These are phyloP conservation scores for Menidia menidia DNA, from an alignment of 2,797 vertebrate species.

Conservation along the genomic window DNA sequence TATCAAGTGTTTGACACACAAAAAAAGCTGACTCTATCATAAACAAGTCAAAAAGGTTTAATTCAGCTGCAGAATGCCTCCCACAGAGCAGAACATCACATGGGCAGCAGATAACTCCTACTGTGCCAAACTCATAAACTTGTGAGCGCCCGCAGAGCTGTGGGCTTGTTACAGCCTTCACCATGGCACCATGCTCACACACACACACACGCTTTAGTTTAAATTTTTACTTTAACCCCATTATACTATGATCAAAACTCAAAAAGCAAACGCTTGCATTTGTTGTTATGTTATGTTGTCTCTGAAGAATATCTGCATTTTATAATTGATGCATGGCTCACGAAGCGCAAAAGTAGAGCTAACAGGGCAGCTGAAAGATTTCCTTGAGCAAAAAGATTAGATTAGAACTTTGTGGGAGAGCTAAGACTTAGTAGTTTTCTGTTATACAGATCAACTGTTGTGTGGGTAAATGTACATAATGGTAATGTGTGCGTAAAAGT, in stretches of 20 bases:
- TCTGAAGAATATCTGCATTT: conserved; percentile 10
- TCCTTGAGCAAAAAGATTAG: too few species aligned
- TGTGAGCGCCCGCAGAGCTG: conserved; percentile 28
- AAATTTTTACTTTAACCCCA: conserved; percentile 9
- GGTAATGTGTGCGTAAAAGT: too few species aligned
- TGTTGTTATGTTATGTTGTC: neutral
- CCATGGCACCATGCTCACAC: conserved; percentile 6
- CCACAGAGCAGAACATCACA: conserved; percentile 28
- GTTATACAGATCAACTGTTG: too few species aligned
- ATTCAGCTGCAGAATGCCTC: conserved; percentile 24
- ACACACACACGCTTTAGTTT: neutral
- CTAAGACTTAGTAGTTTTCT: too few species aligned
- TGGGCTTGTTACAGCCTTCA: conserved; percentile 37
- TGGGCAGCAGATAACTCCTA: conserved; percentile 27
- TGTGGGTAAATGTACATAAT: too few species aligned
- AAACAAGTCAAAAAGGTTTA: conserved; percentile 30
- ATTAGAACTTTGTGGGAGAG: too few species aligned
- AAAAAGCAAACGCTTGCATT: neutral
- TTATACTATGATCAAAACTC: neutral
- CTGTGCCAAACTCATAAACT: conserved; percentile 36
- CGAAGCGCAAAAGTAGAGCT: conserved; percentile 2
- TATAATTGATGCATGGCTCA: conserved; percentile 23
- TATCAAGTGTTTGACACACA: neutral
- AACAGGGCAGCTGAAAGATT: too few species aligned
- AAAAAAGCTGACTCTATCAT: conserved; percentile 16